Conservation (phyloP, 2,888 invertebrate species). For the Pachycephus smyrnensis region DNA sequence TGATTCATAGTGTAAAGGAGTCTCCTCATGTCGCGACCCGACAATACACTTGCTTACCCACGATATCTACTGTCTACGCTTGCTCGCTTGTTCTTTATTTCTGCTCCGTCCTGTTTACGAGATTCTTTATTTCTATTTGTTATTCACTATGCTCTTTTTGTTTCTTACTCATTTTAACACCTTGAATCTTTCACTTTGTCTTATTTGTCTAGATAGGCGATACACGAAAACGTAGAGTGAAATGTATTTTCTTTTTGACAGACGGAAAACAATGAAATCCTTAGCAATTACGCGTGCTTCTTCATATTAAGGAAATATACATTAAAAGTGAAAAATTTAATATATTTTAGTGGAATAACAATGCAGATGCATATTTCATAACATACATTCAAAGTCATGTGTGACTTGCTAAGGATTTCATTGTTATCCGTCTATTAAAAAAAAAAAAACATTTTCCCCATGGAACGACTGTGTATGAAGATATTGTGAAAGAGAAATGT, state of each 20-base stretch:
- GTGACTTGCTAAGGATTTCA: too few species aligned
- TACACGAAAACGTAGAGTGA: neutral
- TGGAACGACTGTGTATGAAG: too few species aligned
- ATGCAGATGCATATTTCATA: too few species aligned
- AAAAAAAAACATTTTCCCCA: too few species aligned
- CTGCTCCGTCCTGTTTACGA: too few species aligned
- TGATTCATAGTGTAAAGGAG: neutral
- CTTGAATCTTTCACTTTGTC: neutral
- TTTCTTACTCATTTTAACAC: neutral
- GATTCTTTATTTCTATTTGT: neutral
- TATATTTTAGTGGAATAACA: too few species aligned
- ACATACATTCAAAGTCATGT: too few species aligned
- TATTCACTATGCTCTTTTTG: neutral
- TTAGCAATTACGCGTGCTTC: neutral
- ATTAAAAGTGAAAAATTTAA: too few species aligned
- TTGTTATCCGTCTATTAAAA: too few species aligned
- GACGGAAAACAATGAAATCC: neutral
- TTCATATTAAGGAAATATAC: neutral
- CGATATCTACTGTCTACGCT: neutral
- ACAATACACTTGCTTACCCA: neutral
- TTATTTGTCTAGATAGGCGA: neutral
- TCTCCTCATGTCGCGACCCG: neutral
- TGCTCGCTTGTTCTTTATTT: neutral
- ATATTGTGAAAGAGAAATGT: too few species aligned
- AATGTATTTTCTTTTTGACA: too few species aligned